Percentiles rank a stretch among this genome's conserved stretches.
These are phyloP conservation scores for Pogonophryne albipinna DNA, from an alignment of 2,797 vertebrate species.

Conservation along the genomic window DNA sequence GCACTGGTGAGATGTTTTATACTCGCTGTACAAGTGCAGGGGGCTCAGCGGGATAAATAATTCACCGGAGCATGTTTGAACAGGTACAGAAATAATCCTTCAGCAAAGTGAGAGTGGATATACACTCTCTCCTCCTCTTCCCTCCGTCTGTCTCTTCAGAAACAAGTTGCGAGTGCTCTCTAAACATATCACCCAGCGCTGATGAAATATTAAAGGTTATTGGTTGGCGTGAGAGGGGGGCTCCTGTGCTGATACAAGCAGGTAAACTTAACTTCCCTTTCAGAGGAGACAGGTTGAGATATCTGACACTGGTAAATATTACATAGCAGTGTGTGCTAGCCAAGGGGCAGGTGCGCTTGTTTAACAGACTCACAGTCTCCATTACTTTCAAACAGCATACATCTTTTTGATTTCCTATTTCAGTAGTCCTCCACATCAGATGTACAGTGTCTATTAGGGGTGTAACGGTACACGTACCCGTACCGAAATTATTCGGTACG, in stretches of 20 bases:
- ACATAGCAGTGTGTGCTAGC: slow-evolving; percentile 72
- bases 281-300: slow-evolving; percentile 78
- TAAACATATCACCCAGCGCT: slow-evolving; percentile 79
- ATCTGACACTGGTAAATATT: slow-evolving; percentile 84
- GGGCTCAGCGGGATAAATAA: slow-evolving; percentile 88
- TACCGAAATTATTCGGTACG: too few species aligned
- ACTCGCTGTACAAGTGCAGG: slow-evolving; percentile 50
- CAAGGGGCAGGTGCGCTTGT: slow-evolving; percentile 55
- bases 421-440: not conserved
- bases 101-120: slow-evolving; percentile 81
- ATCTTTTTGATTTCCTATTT: slow-evolving; percentile 37
- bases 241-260: slow-evolving; percentile 70
- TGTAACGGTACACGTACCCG: too few species aligned
- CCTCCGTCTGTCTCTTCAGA: slow-evolving; percentile 25
- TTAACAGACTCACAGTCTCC: slow-evolving; percentile 4
- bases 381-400: slow-evolving; percentile 10
- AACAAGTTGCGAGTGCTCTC: slow-evolving; percentile 73
- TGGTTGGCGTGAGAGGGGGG: slow-evolving; percentile 80
- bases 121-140: slow-evolving; percentile 31
- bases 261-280: slow-evolving; percentile 69
- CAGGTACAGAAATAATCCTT: slow-evolving; percentile 94
- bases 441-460: not conserved
- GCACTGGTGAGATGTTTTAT: slow-evolving; percentile 71
- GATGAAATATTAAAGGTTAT: slow-evolving; percentile 90
- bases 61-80: slow-evolving; percentile 91